A percentile compares a stretch with the other conserved stretches of the same genome.
These are phyloP conservation scores for Incurvaria masculella DNA, from an alignment of 2,888 invertebrate genomes.

Conservation along the genomic window DNA sequence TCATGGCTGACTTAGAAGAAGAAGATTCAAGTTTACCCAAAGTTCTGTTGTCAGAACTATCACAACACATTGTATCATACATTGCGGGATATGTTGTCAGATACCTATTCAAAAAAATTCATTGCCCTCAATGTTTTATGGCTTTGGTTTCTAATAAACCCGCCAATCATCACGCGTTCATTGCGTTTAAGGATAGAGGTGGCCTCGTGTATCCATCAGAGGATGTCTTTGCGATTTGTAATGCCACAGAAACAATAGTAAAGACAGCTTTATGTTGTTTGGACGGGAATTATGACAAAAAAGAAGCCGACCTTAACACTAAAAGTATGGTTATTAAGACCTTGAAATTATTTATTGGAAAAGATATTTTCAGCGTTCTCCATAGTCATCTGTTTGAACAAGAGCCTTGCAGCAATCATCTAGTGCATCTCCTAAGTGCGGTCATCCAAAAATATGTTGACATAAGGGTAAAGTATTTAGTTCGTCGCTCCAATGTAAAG, in stretches of 20 bases:
- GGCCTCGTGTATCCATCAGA: slow-evolving; percentile 13
- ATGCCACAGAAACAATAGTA: slow-evolving; percentile 3
- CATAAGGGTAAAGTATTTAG: slow-evolving; percentile 9
- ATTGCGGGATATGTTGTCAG: slow-evolving; percentile 13
- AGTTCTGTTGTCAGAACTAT: slow-evolving; percentile 1
- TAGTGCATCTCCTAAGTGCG: slow-evolving; percentile 3
- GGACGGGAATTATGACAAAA: background rate
- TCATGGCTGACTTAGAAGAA: slow-evolving; percentile 5
- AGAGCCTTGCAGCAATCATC: slow-evolving; percentile 8
- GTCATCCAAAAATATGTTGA: slow-evolving; percentile 8
- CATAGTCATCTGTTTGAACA: slow-evolving; percentile 7
- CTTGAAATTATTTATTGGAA: slow-evolving; percentile 6
- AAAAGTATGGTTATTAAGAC: slow-evolving; percentile 1
- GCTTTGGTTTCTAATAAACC: background rate
- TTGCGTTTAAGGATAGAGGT: slow-evolving; percentile 13
- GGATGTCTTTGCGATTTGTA: slow-evolving; percentile 15
- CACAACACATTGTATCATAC: background rate
- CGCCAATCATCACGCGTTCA: slow-evolving; percentile 5
- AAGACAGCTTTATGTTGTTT: background rate
- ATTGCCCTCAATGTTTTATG: background rate
- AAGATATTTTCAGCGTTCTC: slow-evolving; percentile 6
- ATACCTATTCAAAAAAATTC: slow-evolving; percentile 9
- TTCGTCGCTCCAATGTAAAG: background rate
- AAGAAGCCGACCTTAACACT: background rate
- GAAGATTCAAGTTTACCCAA: slow-evolving; percentile 7